Percentiles rank a stretch among this genome's conserved stretches.
These are phyloP conservation scores for Minunthozetes semirufus DNA, from an alignment of 2,888 invertebrate genomes.

Conservation along the genomic window DNA sequence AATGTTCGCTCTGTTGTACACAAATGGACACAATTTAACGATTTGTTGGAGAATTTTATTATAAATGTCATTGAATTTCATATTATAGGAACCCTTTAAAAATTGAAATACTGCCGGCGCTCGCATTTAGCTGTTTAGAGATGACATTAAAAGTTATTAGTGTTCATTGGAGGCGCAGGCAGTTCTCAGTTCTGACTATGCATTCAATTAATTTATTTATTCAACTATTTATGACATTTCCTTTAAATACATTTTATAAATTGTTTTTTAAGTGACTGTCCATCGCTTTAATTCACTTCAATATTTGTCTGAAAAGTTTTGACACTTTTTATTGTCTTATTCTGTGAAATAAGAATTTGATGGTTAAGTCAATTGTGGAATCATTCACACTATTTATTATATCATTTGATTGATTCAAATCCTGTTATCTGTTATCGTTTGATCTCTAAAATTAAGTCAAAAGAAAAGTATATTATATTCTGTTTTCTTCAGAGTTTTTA, in stretches of 20 bases:
- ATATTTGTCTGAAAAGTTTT: too few relatives aligned
- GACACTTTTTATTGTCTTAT: too few relatives aligned
- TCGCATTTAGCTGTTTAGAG: neutral
- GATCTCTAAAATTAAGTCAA: too few relatives aligned
- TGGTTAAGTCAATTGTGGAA: too few relatives aligned
- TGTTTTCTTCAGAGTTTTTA: too few relatives aligned
- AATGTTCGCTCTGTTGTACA: neutral
- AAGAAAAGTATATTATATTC: too few relatives aligned
- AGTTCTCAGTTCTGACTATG: constrained; percentile 20
- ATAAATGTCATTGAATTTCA: constrained; percentile 5
- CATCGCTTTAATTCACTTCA: too few relatives aligned
- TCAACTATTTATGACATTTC: neutral
- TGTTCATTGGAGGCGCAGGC: neutral
- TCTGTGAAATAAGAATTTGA: too few relatives aligned
- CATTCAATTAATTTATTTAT: constrained; percentile 7
- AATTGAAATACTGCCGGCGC: neutral
- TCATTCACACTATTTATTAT: too few relatives aligned
- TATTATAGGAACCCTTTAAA: neutral
- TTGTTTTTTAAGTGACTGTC: too few relatives aligned
- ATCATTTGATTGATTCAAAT: too few relatives aligned
- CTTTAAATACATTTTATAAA: neutral
- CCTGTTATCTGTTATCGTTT: too few relatives aligned
- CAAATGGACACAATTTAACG: neutral
- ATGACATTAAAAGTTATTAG: neutral
- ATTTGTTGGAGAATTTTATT: neutral